Evolutionary conservation across 1,140 invertebrate genomes (phyloP), one percentile per base, ranked within the genome.

Genomic region (Brachionus plicatilis): DNA sequence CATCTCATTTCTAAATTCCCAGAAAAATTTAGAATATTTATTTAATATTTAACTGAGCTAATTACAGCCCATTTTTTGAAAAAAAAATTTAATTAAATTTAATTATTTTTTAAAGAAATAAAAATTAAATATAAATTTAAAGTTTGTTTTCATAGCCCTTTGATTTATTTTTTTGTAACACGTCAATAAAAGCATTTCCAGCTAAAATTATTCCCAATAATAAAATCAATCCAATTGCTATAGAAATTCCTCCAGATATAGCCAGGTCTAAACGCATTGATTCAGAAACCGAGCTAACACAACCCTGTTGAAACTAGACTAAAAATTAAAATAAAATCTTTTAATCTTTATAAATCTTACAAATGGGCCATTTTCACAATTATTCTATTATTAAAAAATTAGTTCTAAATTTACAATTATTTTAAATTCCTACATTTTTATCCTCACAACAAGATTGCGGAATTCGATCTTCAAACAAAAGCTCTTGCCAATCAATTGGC

Each of bases 221-320:
- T 5, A 76, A 11, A 27, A 76, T 11, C 11, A 76, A n/a, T 1
- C 43, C 43, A 9, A 76, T 29, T 50, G 72, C 72, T 50, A 76
- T 1, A 20, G 72, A 76, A 50, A 76, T 76, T 47, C 72, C 72
- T 27, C 72, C 72, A 3, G 72, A 47, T 76, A 76, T 76, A 24
- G 43, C 72, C 72, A 76, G 17, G 20, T 76, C 72, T 17, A 76
- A 27, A 14, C 72, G 2, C 11, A 76, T 50, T 50, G 72, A 50
- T 1, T 50, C 47, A 50, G 72, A 50, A 0, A 76, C 43, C n/a
- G 43, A 17, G 12, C 27, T 50, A 20, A 47, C 9, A 17, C 72
- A 76, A 27, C 72, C 72, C 50, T 76, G 12, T 27, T 29, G 7
- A 29, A 27, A 76, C 72, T 76, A 29, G 27, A 76, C 72, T 53